phyloP scores from a whole-genome alignment of 2,888 invertebrate species.

The Atrina japonica region DNA sequence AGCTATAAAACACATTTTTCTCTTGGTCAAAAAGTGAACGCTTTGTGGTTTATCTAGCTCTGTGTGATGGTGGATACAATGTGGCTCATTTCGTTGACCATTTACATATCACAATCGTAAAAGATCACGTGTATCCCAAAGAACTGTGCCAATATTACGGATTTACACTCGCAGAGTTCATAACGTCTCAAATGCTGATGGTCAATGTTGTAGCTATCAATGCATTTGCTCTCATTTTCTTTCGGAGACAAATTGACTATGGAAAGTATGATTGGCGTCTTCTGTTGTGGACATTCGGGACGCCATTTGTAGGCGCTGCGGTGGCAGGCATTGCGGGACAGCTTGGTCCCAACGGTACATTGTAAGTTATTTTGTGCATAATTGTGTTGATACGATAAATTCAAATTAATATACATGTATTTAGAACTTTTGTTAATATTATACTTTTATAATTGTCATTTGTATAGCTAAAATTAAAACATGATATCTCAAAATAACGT shows the following conservation, averaged over 20 bases:
- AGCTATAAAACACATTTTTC: slow-evolving; percentile 34
- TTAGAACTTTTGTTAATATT: too few species aligned
- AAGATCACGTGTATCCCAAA: slow-evolving; percentile 49
- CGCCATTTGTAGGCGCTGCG: slow-evolving; percentile 48
- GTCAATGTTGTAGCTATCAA: slow-evolving; percentile 55
- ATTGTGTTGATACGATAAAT: too few species aligned
- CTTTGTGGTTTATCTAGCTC: slow-evolving; percentile 53
- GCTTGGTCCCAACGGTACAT: slow-evolving; percentile 53
- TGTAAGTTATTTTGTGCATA: too few species aligned
- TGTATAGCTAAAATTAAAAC: too few species aligned
- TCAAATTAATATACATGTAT: too few species aligned
- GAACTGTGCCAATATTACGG: slow-evolving; percentile 55
- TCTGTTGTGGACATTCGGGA: slow-evolving; percentile 53
- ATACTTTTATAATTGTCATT: too few species aligned
- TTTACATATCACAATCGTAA: slow-evolving; percentile 50
- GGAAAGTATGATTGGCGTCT: slow-evolving; percentile 49
- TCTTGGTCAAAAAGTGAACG: slow-evolving; percentile 55
- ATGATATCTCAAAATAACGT: too few species aligned
- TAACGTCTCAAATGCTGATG: slow-evolving; percentile 56
- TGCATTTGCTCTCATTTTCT: slow-evolving; percentile 55
- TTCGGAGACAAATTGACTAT: slow-evolving; percentile 47
- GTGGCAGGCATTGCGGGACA: slow-evolving; percentile 49
- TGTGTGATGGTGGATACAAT: slow-evolving; percentile 54
- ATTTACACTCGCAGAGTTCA: slow-evolving; percentile 50
- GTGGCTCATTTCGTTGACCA: slow-evolving; percentile 54